A percentile compares a stretch with the other conserved stretches of the same genome.
These are phyloP conservation scores for Rissa tridactyla DNA, from an alignment of 2,113 vertebrate species.

Conservation along the genomic window DNA sequence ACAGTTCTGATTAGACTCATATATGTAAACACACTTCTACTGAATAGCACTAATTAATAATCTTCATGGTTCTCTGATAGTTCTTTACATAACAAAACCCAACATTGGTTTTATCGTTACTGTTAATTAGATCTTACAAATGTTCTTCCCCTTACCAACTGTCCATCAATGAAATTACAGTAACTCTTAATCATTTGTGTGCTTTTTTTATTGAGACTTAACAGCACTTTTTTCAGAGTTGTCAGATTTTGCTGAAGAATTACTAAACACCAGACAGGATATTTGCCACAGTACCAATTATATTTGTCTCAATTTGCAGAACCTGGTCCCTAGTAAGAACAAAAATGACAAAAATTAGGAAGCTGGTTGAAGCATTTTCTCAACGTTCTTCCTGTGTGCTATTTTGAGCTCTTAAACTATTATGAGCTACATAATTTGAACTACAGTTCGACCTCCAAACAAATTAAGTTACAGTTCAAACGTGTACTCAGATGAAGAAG, in stretches of 20 bases:
- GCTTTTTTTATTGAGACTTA: not conserved
- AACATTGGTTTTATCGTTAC: not conserved
- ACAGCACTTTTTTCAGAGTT: not conserved
- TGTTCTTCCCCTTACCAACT: not conserved
- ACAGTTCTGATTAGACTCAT: not conserved
- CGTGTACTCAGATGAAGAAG: not conserved
- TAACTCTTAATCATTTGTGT: not conserved
- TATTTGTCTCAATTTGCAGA: not conserved
- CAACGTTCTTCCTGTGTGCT: not conserved
- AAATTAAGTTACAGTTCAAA: not conserved
- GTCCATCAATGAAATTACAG: not conserved
- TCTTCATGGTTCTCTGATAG: not conserved
- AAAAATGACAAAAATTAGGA: not conserved
- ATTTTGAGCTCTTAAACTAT: not conserved
- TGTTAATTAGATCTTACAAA: not conserved
- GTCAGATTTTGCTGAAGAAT: not conserved
- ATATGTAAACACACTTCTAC: not conserved
- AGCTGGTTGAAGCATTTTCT: not conserved
- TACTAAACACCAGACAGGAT: not conserved
- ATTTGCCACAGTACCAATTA: not conserved
- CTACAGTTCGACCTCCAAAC: not conserved
- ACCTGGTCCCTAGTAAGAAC: not conserved
- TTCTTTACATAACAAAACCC: not conserved
- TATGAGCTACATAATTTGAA: not conserved
- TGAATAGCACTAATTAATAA: conserved; percentile 5